phyloP scores from a whole-genome alignment of 1,140 invertebrate genomes.

The Leptopilina clavipes region DNA sequence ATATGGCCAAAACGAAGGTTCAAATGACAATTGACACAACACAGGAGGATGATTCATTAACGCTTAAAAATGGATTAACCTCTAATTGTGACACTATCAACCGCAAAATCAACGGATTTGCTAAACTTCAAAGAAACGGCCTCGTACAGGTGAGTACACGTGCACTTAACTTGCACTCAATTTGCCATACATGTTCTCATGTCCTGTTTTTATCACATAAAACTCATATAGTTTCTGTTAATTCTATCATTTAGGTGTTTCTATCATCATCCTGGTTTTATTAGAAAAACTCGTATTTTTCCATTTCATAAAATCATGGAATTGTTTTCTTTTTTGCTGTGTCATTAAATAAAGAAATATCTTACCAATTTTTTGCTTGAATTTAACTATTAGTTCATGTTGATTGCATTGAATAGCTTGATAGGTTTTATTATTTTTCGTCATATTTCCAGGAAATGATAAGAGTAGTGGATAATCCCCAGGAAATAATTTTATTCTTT shows the following conservation, averaged over 20 bases:
- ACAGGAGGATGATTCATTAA: conserved; percentile 35
- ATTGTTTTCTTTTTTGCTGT: no score
- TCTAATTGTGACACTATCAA: conserved; percentile 48
- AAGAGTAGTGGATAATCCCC: background rate
- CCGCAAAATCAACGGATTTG: conserved; percentile 56
- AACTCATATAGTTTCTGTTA: no score
- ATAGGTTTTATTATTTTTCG: conserved; percentile 3
- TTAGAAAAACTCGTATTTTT: background rate
- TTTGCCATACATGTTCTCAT: background rate
- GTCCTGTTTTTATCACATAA: background rate
- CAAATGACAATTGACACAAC: conserved; percentile 45
- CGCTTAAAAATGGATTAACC: conserved; percentile 49
- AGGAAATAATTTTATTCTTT: background rate
- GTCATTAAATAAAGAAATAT: background rate
- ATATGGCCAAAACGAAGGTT: conserved; percentile 49
- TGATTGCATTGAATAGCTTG: background rate
- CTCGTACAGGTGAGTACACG: conserved; percentile 48
- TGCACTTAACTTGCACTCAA: conserved; percentile 7
- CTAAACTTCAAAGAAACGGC: conserved; percentile 49
- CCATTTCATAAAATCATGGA: background rate
- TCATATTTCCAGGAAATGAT: background rate
- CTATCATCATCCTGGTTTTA: no score
- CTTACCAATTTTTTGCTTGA: background rate
- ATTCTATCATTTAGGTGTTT: no score
- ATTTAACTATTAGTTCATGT: background rate